phyloP scores from a whole-genome alignment of 2,888 invertebrate species.

The Perizoma affinitatum region DNA sequence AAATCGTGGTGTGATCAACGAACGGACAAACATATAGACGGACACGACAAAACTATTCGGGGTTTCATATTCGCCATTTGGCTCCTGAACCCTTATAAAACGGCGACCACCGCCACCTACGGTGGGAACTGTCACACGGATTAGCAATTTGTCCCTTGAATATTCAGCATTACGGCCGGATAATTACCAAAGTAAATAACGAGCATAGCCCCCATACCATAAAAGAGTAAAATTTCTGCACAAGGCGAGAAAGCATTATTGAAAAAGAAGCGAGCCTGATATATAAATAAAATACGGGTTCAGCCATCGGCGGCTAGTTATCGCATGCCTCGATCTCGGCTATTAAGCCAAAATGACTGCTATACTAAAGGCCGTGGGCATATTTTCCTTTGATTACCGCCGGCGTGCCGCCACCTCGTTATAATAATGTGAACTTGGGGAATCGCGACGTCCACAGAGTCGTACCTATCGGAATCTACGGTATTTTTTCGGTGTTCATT shows the following conservation, averaged over 20 bases:
- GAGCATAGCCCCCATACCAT: slow-evolving; percentile 72
- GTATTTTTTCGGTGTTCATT: slow-evolving; percentile 43
- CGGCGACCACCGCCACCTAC: slow-evolving; percentile 16
- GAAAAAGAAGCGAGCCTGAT: slow-evolving; percentile 81
- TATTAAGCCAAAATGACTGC: slow-evolving; percentile 79
- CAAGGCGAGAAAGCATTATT: slow-evolving; percentile 80
- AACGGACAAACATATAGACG: too few relatives aligned
- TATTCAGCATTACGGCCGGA: slow-evolving; percentile 71
- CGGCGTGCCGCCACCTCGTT: slow-evolving; percentile 79
- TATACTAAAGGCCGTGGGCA: slow-evolving; percentile 76
- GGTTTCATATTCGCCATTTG: too few relatives aligned
- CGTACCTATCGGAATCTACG: slow-evolving; percentile 54
- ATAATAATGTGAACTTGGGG: slow-evolving; percentile 84
- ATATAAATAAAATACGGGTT: slow-evolving; percentile 84
- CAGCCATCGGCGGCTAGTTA: slow-evolving; percentile 84
- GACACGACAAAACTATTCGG: too few relatives aligned
- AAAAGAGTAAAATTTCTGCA: slow-evolving; percentile 79
- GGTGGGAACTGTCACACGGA: slow-evolving; percentile 63
- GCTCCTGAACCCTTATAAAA: not conserved
- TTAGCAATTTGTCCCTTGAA: slow-evolving; percentile 71
- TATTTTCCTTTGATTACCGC: slow-evolving; percentile 76
- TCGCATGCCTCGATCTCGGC: slow-evolving; percentile 80
- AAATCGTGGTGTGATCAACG: too few relatives aligned
- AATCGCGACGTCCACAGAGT: slow-evolving; percentile 77
- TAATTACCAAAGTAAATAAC: slow-evolving; percentile 80